Percentiles rank a stretch among this genome's conserved stretches.
These are phyloP conservation scores for Cancer borealis DNA, from an alignment of 2,888 invertebrate species.

Conservation along the genomic window DNA sequence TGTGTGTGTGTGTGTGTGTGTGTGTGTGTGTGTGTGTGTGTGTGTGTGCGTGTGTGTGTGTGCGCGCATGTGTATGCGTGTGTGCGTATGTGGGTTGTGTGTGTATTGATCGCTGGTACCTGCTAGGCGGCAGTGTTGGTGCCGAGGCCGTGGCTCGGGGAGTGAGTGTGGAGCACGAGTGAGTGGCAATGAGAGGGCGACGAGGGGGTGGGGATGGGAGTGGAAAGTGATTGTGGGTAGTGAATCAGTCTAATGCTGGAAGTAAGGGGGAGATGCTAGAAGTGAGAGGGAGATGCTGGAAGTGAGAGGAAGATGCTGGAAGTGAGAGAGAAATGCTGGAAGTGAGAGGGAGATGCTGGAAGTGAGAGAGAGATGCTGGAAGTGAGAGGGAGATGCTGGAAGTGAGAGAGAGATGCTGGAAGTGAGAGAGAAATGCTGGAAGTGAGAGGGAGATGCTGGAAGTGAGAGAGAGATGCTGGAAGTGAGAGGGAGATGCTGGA, in stretches of 20 bases:
- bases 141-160: neutral
- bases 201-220: neutral
- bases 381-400: too few species aligned
- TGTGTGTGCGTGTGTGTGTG: neutral
- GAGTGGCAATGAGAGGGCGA: neutral
- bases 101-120: neutral
- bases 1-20: too few species aligned
- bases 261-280: neutral
- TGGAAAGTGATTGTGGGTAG: neutral
- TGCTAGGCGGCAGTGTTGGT: neutral
- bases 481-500: neutral
- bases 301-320: neutral
- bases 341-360: neutral
- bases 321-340: neutral
- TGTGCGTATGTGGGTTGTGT: neutral
- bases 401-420: neutral
- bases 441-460: neutral
- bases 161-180: neutral
- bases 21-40: neutral
- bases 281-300: conserved; percentile 3
- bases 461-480: neutral
- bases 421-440: neutral
- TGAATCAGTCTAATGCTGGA: neutral
- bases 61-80: too few species aligned
- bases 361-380: neutral